Conservation (phyloP, 1,140 invertebrate species). For the Drosophila lacteicornis region DNA sequence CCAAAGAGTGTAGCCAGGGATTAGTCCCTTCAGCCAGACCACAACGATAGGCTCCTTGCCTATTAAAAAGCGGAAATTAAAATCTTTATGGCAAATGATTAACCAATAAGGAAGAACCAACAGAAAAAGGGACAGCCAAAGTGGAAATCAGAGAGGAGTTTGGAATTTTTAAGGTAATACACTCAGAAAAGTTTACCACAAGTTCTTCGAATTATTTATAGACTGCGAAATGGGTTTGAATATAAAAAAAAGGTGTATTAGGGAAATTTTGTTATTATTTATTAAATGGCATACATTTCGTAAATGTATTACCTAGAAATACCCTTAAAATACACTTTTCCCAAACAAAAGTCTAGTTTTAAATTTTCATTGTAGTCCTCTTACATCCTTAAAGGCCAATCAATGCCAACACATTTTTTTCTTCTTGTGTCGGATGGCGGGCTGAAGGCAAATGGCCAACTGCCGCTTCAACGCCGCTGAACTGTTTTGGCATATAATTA, state of each 20-base stretch:
- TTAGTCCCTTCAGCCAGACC: constrained; percentile 33
- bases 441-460: constrained; percentile 23
- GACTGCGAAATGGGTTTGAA: too few species aligned
- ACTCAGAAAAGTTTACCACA: neutral
- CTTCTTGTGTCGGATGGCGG: constrained; percentile 7
- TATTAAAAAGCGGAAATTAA: constrained; percentile 81
- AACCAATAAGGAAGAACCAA: constrained; percentile 71
- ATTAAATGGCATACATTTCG: too few species aligned
- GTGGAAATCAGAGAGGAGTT: constrained; percentile 19
- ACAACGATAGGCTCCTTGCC: constrained; percentile 39
- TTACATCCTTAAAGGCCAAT: constrained; percentile 1
- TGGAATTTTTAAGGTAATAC: neutral
- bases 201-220: too few species aligned
- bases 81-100: constrained; percentile 83
- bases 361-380: neutral
- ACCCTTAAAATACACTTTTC: too few species aligned
- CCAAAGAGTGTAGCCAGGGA: constrained; percentile 23
- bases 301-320: neutral
- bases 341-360: neutral
- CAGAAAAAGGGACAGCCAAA: constrained; percentile 28
- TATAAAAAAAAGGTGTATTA: too few species aligned
- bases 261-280: too few species aligned
- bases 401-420: neutral
- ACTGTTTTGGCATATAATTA: constrained; percentile 81
- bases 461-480: constrained; percentile 56